phyloP scores from a whole-genome alignment of 2,888 invertebrate species.

The Yponomeuta malinellus region DNA sequence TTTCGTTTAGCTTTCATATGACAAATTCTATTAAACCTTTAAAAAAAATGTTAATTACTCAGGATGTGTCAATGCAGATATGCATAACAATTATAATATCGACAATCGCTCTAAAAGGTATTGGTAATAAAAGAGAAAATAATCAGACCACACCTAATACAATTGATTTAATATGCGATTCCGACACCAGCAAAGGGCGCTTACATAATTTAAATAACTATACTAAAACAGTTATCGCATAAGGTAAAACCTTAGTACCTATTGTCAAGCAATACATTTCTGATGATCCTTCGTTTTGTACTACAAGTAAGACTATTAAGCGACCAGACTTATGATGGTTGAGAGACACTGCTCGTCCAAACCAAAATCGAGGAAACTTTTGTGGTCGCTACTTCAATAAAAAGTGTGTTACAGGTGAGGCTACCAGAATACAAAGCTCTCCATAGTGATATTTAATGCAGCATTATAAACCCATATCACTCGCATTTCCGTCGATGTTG shows the following conservation, averaged over 20 bases:
- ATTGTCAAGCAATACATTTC: not conserved
- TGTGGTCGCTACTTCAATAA: not conserved
- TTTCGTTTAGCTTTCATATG: not conserved
- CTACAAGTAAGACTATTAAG: not conserved
- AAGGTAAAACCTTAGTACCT: conserved; percentile 19
- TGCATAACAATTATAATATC: conserved; percentile 14
- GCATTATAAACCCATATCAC: conserved; percentile 71
- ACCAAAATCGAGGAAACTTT: not conserved
- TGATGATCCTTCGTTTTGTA: not conserved
- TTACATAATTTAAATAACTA: conserved; percentile 20
- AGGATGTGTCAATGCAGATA: not conserved
- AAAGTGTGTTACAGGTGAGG: not conserved
- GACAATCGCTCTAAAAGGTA: conserved; percentile 15
- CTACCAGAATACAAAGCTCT: not conserved
- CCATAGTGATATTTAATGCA: conserved; percentile 40
- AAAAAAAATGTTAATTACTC: not conserved
- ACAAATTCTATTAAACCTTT: not conserved
- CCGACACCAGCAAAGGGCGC: conserved; percentile 27
- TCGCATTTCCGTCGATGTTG: conserved; percentile 69
- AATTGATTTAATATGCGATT: conserved; percentile 32
- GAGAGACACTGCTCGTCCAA: not conserved
- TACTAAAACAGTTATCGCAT: conserved; percentile 15
- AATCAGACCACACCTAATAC: conserved; percentile 28
- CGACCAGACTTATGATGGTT: not conserved
- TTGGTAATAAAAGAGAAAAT: conserved; percentile 27